These are phyloP conservation scores for Megaustenia siamemsis DNA, from an alignment of 2,888 invertebrate species.

Conservation along the genomic window DNA sequence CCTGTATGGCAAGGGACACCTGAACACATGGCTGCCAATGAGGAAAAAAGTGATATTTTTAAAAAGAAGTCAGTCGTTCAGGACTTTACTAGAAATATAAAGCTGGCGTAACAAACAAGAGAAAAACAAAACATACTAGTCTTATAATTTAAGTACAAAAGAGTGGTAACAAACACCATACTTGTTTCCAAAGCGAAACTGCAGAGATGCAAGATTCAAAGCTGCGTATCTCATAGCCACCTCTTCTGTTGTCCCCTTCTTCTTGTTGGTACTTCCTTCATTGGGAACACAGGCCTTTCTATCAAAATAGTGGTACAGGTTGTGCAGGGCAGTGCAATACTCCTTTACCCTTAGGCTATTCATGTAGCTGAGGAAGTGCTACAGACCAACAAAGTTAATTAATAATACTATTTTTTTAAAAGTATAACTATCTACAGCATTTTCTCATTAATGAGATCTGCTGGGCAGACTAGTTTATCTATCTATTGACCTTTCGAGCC, in stretches of 20 bases:
- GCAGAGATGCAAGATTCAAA: constrained; percentile 92
- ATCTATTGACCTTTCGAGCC: no score
- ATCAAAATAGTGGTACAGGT: constrained; percentile 90
- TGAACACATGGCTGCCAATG: no score
- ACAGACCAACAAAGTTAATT: constrained; percentile 56
- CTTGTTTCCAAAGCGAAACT: constrained; percentile 91
- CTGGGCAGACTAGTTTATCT: no score
- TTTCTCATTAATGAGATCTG: no score
- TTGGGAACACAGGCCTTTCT: constrained; percentile 78
- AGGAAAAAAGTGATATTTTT: no score
- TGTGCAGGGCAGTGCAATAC: constrained; percentile 90
- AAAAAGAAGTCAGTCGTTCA: no score
- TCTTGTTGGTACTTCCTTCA: constrained; percentile 59
- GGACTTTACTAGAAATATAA: no score
- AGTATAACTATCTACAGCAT: not conserved
- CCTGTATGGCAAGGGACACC: no score
- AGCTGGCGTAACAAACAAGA: no score
- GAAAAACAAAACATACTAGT: no score
- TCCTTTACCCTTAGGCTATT: constrained; percentile 93
- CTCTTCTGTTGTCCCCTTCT: constrained; percentile 74
- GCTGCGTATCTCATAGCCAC: constrained; percentile 88
- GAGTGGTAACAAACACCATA: constrained; percentile 76
- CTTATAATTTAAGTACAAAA: no score
- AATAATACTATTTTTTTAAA: no score
- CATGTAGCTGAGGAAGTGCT: constrained; percentile 94